Evolutionary conservation across 2,797 vertebrate genomes (phyloP).

Genomic region (Morelia viridis): DNA sequence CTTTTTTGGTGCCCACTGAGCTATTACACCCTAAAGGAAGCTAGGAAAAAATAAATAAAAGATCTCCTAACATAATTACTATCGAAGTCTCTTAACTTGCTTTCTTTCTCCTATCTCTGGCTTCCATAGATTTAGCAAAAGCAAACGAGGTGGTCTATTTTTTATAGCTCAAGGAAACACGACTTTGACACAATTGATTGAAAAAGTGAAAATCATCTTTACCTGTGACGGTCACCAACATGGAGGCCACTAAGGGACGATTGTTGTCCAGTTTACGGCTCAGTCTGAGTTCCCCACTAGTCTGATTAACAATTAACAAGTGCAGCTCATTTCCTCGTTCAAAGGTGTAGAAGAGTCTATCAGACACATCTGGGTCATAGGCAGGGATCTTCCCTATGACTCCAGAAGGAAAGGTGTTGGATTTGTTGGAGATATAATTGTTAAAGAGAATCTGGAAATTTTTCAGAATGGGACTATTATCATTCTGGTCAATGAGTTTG

Average conservation of each 20-base stretch:
- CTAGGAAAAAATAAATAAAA: constrained; percentile 34
- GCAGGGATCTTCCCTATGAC: constrained; percentile 94
- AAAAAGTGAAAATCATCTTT: constrained; percentile 66
- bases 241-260: constrained; percentile 92
- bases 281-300: constrained; percentile 93
- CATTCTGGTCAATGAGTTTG: constrained; percentile 93
- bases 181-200: neutral
- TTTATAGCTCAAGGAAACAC: neutral
- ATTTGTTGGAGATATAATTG: constrained; percentile 96
- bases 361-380: constrained; percentile 93
- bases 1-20: constrained; percentile 30
- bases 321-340: constrained; percentile 94
- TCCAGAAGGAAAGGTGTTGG: constrained; percentile 94
- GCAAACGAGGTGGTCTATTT: fast-evolving
- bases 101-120: neutral
- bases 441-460: constrained; percentile 99
- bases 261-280: constrained; percentile 98
- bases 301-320: constrained; percentile 94
- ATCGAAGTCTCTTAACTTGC: neutral
- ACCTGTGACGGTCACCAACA: constrained; percentile 98
- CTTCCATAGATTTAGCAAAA: fast-evolving
- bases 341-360: constrained; percentile 93
- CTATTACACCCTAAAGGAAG: constrained; percentile 36
- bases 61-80: constrained; percentile 15
- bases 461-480: constrained; percentile 91